Conservation (phyloP, 2,888 invertebrate species). For the Argynnis bischoffii region DNA sequence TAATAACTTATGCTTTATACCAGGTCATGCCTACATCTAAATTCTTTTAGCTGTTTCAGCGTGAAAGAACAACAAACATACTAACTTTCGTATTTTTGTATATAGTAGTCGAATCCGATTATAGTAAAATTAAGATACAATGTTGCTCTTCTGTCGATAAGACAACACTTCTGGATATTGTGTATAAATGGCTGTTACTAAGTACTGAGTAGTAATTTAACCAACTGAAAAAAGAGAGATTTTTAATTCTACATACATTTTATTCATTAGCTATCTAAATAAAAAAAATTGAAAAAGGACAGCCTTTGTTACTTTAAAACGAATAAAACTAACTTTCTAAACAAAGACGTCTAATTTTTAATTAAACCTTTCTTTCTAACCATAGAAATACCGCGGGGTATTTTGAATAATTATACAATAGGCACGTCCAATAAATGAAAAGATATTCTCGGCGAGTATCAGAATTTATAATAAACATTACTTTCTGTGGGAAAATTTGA, state of each 20-base stretch:
- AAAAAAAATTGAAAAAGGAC: neutral
- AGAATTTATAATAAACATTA: constrained; percentile 43
- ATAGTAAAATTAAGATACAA: no score
- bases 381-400: constrained; percentile 12
- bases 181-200: no score
- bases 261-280: neutral
- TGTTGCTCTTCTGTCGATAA: no score
- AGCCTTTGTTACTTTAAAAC: neutral
- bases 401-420: constrained; percentile 25
- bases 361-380: constrained; percentile 15
- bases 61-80: no score
- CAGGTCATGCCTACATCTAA: no score
- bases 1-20: no score
- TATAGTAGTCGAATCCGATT: no score
- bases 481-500: constrained; percentile 51
- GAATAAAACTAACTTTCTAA: neutral
- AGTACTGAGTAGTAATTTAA: no score
- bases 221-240: no score
- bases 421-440: constrained; percentile 32
- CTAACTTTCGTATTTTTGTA: no score
- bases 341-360: neutral
- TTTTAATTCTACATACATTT: neutral
- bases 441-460: constrained; percentile 23
- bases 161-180: no score
- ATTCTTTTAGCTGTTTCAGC: no score